Evolutionary conservation across 2,113 vertebrate species (phyloP).

Genomic region (Marcusenius ussheri): DNA sequence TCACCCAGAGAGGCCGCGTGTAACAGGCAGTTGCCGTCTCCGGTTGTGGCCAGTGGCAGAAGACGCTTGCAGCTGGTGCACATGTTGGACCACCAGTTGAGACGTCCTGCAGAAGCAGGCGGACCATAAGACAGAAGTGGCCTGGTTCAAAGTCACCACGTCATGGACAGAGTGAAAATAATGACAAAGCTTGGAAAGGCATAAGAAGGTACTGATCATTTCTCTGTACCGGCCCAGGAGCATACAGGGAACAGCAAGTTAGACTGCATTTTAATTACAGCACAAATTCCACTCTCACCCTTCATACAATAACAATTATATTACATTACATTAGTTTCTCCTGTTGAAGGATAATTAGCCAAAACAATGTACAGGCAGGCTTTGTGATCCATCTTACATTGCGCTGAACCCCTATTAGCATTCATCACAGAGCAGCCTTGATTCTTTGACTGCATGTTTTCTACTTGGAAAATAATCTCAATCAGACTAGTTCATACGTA

Average conservation of each 20-base stretch:
- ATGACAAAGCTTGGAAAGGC: background rate
- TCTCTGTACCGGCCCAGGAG: background rate
- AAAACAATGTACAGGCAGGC: background rate
- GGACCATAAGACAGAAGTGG: background rate
- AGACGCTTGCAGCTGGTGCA: conserved; percentile 93
- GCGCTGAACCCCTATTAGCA: background rate
- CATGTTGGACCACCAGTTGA: conserved; percentile 95
- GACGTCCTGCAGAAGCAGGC: conserved; percentile 69
- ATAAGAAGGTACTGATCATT: background rate
- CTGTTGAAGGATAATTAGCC: background rate
- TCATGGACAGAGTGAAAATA: background rate
- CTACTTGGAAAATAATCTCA: background rate
- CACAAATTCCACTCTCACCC: background rate
- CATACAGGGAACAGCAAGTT: background rate
- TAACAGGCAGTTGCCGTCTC: conserved; percentile 94
- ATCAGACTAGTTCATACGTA: background rate
- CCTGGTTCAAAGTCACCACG: background rate
- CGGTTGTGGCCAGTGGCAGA: conserved; percentile 90
- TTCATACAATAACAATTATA: background rate
- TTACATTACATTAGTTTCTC: background rate
- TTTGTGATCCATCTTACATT: background rate
- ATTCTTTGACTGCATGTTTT: background rate
- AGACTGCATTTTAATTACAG: background rate
- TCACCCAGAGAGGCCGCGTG: conserved; percentile 94
- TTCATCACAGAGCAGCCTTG: background rate